phyloP scores from a whole-genome alignment of 2,888 invertebrate genomes.

The Tetragonula carbonaria region DNA sequence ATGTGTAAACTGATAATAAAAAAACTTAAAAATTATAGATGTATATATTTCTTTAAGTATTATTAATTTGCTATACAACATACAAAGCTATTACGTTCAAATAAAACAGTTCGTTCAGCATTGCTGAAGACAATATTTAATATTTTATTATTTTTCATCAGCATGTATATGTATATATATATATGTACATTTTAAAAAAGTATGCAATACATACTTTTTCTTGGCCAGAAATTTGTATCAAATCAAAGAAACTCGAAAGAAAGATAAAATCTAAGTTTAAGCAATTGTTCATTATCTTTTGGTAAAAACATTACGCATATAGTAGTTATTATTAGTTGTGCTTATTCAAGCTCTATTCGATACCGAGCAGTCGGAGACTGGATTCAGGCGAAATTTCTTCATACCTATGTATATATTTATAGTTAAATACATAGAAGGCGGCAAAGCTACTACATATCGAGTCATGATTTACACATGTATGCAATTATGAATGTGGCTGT shows the following conservation, averaged over 20 bases:
- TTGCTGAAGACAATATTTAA: slow-evolving; percentile 65
- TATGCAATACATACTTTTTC: not conserved
- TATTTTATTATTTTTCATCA: not conserved
- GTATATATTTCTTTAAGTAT: slow-evolving; percentile 30
- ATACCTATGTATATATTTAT: slow-evolving; percentile 62
- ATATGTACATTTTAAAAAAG: not conserved
- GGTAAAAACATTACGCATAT: slow-evolving; percentile 57
- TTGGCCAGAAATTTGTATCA: not conserved
- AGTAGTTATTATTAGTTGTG: slow-evolving; percentile 35
- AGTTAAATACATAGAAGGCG: slow-evolving; percentile 69
- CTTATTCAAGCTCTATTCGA: slow-evolving; percentile 63
- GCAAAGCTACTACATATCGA: slow-evolving; percentile 69
- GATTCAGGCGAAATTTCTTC: slow-evolving; percentile 52
- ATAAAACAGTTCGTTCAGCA: slow-evolving; percentile 43
- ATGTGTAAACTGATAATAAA: slow-evolving; percentile 60
- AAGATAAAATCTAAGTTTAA: slow-evolving; percentile 36
- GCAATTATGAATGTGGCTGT: slow-evolving; percentile 63
- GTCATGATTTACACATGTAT: slow-evolving; percentile 67
- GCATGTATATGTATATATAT: not conserved
- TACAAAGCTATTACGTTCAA: slow-evolving; percentile 19
- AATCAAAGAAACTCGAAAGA: slow-evolving; percentile 28
- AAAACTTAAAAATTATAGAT: slow-evolving; percentile 40
- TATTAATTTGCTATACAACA: slow-evolving; percentile 15
- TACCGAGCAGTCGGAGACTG: slow-evolving; percentile 61
- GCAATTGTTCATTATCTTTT: slow-evolving; percentile 31